Evolutionary conservation across 1,140 invertebrate genomes (phyloP), one percentile per base, ranked within the genome.

Genomic region (Zaprionus davidi): DNA sequence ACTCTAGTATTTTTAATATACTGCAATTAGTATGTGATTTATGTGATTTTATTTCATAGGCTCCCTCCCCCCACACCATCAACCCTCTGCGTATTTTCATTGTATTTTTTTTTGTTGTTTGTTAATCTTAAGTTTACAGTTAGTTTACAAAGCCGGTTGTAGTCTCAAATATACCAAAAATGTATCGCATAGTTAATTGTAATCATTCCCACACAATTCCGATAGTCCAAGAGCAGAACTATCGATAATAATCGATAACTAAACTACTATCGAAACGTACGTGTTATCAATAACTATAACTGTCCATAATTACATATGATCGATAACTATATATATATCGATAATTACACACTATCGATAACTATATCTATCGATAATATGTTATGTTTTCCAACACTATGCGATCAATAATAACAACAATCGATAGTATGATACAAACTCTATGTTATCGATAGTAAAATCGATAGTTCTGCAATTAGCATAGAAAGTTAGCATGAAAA

Each of bases 141-240:
- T 55, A 65, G 20, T 65, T 64, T 56, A 44, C 34, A 24, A 24
- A 41, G 41, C 20, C 53, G 64, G 49, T 66, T 66, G 51, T 56
- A 66, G 64, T 66, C 64, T 66, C 64, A 66, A 66, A 66, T 66
- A 56, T 66, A 66, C 34, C 63, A 55, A 56, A 53, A 51, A 64
- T 22, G 36, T 46, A 62, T 38, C 38, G 20, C 36, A 62, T 28
- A 26, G 24, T 46, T 46, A 62, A 44, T 60, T 36, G n/a, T 22
- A 72, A 41, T 31, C 20, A 46, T 44, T 20, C 22, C 12, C 5
- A 26, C 7, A 46, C 41, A 17, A 46, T 46, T 46, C 41, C 41
- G 41, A 51, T 24, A 51, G 46, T 24, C 6, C 7, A 46, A 51
- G 11, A 1, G 46, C 46, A 24, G 5, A 24, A 13, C 11, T 51